Conservation (phyloP, 1,140 invertebrate genomes). For the Pentalonia nigronervosa region DNA sequence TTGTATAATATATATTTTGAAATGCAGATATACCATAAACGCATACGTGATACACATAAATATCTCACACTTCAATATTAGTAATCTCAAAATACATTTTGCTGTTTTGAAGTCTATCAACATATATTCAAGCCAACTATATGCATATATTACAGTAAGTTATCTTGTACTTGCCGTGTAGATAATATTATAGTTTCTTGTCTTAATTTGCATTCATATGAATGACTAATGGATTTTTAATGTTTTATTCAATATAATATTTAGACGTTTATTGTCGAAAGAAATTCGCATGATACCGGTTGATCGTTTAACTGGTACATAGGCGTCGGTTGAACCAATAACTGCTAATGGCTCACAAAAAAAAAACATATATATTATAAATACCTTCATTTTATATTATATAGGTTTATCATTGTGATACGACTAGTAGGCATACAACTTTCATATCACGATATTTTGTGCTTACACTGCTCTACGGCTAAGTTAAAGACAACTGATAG, state of each 20-base stretch:
- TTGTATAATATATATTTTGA: background rate
- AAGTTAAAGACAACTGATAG: background rate
- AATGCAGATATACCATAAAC: background rate
- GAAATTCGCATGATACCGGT: background rate
- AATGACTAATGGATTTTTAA: conserved; percentile 11
- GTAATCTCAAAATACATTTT: background rate
- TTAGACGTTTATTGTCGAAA: background rate
- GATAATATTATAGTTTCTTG: conserved; percentile 15
- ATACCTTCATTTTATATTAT: background rate
- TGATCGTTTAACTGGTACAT: background rate
- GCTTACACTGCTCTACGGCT: background rate
- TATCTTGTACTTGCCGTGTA: background rate
- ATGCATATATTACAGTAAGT: background rate
- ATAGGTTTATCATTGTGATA: background rate
- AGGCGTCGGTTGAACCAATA: background rate
- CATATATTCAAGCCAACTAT: background rate
- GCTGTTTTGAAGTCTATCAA: background rate
- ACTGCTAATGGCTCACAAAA: background rate
- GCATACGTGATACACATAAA: background rate
- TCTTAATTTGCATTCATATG: conserved; percentile 6
- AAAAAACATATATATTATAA: background rate
- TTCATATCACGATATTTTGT: background rate
- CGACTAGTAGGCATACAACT: background rate
- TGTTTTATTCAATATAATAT: conserved; percentile 17
- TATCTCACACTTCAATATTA: background rate